Percentiles rank a stretch among this genome's conserved stretches.
These are phyloP conservation scores for Crenichthys baileyi DNA, from an alignment of 2,797 vertebrate genomes.

Conservation along the genomic window DNA sequence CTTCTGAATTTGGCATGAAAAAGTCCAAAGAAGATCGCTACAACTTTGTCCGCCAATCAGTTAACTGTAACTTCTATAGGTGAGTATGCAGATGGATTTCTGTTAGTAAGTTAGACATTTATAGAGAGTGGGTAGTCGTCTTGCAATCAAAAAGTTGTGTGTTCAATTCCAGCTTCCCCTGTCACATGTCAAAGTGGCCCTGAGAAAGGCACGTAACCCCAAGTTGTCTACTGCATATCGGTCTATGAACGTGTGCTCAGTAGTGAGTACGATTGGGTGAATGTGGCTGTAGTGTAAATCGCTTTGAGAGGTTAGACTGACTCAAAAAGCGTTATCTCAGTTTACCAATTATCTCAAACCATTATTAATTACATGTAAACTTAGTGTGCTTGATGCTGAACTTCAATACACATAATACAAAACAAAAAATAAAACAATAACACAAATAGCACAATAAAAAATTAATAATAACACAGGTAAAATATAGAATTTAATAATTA, in stretches of 20 bases:
- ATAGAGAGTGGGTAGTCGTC: not conserved
- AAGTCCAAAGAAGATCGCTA: slow-evolving; percentile 71
- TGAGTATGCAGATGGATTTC: slow-evolving; percentile 29
- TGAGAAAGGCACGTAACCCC: too few relatives aligned
- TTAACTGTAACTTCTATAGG: slow-evolving; percentile 64
- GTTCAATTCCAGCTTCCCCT: too few relatives aligned
- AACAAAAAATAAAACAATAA: not conserved
- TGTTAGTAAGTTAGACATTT: not conserved
- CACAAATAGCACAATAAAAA: not conserved
- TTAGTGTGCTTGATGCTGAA: not conserved
- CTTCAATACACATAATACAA: not conserved
- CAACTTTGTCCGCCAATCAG: slow-evolving; percentile 63
- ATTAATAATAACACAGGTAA: not conserved
- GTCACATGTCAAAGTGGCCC: too few relatives aligned
- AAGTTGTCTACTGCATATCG: too few relatives aligned
- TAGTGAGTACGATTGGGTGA: too few relatives aligned
- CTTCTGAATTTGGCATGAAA: slow-evolving; percentile 37
- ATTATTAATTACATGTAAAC: not conserved
- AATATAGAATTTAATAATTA: not conserved
- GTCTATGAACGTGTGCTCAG: too few relatives aligned
- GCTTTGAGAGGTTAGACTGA: too few relatives aligned
- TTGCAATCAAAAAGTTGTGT: too few relatives aligned
- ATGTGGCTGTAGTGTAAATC: too few relatives aligned
- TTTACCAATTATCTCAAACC: too few relatives aligned
- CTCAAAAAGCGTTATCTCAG: too few relatives aligned